Base-by-base conservation (phyloP, 2,797 vertebrate genomes). In the Prunella strophiata region DNA sequence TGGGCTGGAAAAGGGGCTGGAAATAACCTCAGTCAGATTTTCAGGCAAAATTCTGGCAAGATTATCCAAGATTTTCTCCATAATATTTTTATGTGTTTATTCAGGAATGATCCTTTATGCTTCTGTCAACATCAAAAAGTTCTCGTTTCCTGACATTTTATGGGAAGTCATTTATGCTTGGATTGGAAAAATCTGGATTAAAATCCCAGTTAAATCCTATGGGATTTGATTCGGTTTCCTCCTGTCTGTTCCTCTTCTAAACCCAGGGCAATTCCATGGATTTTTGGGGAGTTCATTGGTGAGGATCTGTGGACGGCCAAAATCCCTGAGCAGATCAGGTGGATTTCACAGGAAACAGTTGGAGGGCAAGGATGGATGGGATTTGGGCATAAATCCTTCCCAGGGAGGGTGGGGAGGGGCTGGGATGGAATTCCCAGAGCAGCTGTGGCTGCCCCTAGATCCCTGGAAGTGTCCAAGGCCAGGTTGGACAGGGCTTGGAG, bases 331-430 rank as follows among this genome's bases (percentile, higher is more conserved):
- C 21, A 40, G 13, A 18, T 22, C 57, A 15, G 9, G 26, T 6
- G 18, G 23, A 29, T 47, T 52, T 79, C 15, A 2, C 20, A 13
- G 11, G 43, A 20, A 18, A 12, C 4, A 4, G 11, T 11, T 1
- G 2, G n/a, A 55, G 19, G 27, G 16, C 42, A 48, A 43, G 51
- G 13, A 16, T 3, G 1, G 57, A 8, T 0, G 7, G n/a, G 48
- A 83, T 13, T 30, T 34, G 17, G 61, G 52, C 43, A 66, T 45
- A 16, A 62, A 52, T 45, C 18, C 27, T 13, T 21, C 13, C 7
- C 36, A 17, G 50, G 13, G 34, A 40, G 1, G 1, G 1, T 22
- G 38, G 22, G 9, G 3, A 72, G 19, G 27, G 6, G 8, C 58
- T 57, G 70, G 70, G 19, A 29, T 61, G 59, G 58, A 21, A 61